Conservation (phyloP, 2,797 vertebrate species). For the Halcyon chelicuti region DNA sequence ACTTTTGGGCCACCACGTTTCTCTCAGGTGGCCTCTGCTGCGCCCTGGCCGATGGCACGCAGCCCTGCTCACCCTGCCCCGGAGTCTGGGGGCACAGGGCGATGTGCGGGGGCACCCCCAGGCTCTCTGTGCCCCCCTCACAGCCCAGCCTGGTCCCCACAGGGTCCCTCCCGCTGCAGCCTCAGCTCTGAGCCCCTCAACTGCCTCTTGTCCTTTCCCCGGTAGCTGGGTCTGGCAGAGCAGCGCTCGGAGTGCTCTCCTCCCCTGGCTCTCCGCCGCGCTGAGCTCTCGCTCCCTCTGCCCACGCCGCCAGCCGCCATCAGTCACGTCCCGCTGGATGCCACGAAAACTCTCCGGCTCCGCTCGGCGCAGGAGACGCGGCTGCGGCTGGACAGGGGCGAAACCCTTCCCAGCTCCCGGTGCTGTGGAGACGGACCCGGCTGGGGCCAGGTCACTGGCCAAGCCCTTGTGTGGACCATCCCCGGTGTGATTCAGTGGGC, state of each 20-base stretch:
- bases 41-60: background rate
- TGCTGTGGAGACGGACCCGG: background rate
- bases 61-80: background rate
- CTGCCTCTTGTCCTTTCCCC: background rate
- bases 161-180: rapidly evolving
- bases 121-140: rapidly evolving
- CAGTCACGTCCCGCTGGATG: background rate
- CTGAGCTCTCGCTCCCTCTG: background rate
- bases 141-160: background rate
- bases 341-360: background rate
- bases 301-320: background rate
- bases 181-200: background rate
- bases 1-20: background rate
- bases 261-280: background rate
- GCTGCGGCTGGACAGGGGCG: background rate
- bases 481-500: background rate
- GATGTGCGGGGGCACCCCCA: rapidly evolving
- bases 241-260: background rate
- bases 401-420: background rate
- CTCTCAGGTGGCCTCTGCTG: background rate
- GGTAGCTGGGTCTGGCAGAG: background rate
- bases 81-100: background rate
- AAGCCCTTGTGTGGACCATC: rapidly evolving
- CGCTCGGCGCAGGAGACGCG: background rate
- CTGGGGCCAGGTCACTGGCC: background rate